phyloP scores from a whole-genome alignment of 2,888 invertebrate species.

The Drosophila anomalata region DNA sequence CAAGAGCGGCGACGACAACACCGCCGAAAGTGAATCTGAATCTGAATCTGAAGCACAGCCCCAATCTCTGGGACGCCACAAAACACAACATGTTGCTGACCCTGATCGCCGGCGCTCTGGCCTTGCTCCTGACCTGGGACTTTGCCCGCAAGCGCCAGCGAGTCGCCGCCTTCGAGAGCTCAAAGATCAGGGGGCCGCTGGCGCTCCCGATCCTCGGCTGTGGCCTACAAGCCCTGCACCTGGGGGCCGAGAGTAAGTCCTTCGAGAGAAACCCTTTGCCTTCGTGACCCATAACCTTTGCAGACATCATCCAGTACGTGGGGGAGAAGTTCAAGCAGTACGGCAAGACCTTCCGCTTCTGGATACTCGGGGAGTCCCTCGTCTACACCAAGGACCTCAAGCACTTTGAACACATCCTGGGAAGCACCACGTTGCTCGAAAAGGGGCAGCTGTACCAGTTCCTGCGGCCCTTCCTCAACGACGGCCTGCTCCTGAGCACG shows the following conservation, averaged over 20 bases:
- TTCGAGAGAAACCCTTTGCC: too few species aligned
- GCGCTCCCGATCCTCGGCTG: constrained; percentile 63
- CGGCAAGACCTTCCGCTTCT: constrained; percentile 83
- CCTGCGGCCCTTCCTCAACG: constrained; percentile 70
- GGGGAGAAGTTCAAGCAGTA: constrained; percentile 70
- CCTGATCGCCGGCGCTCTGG: constrained; percentile 48
- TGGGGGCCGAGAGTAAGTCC: constrained; percentile 67
- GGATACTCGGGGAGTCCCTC: constrained; percentile 84
- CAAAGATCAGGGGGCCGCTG: constrained; percentile 58
- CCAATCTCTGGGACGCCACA: constrained; percentile 8
- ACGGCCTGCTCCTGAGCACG: constrained; percentile 75
- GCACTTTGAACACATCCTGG: constrained; percentile 82
- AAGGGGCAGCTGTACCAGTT: constrained; percentile 77
- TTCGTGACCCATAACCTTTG: neutral
- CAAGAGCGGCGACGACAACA: constrained; percentile 45
- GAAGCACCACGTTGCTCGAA: constrained; percentile 70
- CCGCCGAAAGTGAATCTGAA: constrained; percentile 35
- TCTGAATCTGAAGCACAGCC: constrained; percentile 1
- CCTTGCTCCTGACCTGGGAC: constrained; percentile 64
- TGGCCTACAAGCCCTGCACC: constrained; percentile 51
- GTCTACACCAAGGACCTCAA: constrained; percentile 83
- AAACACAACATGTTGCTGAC: constrained; percentile 53
- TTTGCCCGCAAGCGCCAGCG: constrained; percentile 55
- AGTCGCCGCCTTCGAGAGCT: constrained; percentile 37
- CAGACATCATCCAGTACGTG: constrained; percentile 55